Percentiles rank a stretch among this genome's conserved stretches.
Conservation (phyloP, 2,888 invertebrate species). For the Drosophila dives region DNA sequence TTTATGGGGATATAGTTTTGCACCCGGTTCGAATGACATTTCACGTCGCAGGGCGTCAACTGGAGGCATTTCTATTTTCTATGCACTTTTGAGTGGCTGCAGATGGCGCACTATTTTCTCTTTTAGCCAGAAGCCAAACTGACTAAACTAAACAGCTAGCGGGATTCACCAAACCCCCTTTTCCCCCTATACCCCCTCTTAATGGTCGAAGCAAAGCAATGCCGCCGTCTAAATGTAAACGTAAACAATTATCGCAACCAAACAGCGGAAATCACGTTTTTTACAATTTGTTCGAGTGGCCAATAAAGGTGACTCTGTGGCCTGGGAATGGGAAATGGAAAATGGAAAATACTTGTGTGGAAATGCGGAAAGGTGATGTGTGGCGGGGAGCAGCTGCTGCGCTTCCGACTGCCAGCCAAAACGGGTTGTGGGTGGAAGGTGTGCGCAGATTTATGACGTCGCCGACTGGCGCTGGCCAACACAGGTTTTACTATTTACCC, state of each 20-base stretch:
- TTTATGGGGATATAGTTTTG: conserved; percentile 3
- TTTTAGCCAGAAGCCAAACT: conserved; percentile 51
- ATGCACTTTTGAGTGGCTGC: conserved; percentile 36
- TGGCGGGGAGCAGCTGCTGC: conserved; percentile 15
- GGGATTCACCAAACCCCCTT: not conserved
- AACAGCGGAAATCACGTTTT: conserved; percentile 78
- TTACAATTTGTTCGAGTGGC: conserved; percentile 55
- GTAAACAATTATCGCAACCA: conserved; percentile 62
- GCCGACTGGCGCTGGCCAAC: conserved; percentile 57
- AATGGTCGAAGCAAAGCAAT: not conserved
- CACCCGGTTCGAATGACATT: conserved; percentile 29
- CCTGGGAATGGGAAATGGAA: not conserved
- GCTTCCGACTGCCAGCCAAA: conserved; percentile 50
- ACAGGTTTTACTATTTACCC: conserved; percentile 55
- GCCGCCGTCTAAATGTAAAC: conserved; percentile 33
- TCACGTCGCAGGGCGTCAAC: conserved; percentile 24
- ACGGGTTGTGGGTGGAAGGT: conserved; percentile 56
- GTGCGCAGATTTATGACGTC: conserved; percentile 71
- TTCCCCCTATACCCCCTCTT: too few species aligned
- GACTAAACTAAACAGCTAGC: conserved; percentile 29
- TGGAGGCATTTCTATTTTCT: conserved; percentile 31
- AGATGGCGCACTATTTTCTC: conserved; percentile 30
- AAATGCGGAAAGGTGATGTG: not conserved
- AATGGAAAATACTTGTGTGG: conserved; percentile 1
- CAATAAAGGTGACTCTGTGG: conserved; percentile 45